Base-by-base conservation (phyloP, 2,888 invertebrate species). In the Smittia sp. region DNA sequence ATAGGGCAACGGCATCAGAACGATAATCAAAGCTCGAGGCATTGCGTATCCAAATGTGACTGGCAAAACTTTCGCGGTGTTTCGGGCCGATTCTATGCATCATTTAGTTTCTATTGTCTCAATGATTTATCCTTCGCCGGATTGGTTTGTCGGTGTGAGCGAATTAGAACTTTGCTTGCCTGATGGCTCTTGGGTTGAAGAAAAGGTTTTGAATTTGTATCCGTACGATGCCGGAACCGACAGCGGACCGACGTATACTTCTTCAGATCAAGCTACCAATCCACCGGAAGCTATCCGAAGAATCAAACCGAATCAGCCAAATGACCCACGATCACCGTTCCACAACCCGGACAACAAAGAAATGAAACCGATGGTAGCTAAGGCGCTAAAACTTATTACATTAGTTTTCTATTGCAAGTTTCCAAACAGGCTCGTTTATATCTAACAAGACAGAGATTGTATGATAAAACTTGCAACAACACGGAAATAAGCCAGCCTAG, bases 181-280 rank as follows among this genome's bases (percentile, higher is more conserved):
- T 11, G 96, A 98, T 82, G 97, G 98, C 79, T 90, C 93, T 0
- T 98, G 98, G 98, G 86, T 90, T 0, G 89, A 88, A 75, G 88
- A 89, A 54, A 89, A 91, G 78, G 87, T 89, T 0, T 85, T 98
- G 73, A 94, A 96, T 78, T 84, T 98, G 46, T 96, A 92, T 80
- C 98, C 98, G 0, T 97, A 94, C 88, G 98, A 98, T 80, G 94
- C 94, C 6, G 98, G 98, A 0, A 97, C 96, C 0, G 96, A 97
- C 79, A 92, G 90, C 79, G 98, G 98, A 0, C 86, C 93, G 22
- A 90, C 90, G 15, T 98, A 98, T 81, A 90, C 91, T 83, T 90
- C 92, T 0, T 88, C 90, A 0, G 90, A 96, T 78, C 88, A 90
- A 75, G 93, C 94, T 0, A 93, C 96, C 0, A 86, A 89, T 22